Conservation (phyloP, 2,113 vertebrate species). For the Sigmodon hispidus region DNA sequence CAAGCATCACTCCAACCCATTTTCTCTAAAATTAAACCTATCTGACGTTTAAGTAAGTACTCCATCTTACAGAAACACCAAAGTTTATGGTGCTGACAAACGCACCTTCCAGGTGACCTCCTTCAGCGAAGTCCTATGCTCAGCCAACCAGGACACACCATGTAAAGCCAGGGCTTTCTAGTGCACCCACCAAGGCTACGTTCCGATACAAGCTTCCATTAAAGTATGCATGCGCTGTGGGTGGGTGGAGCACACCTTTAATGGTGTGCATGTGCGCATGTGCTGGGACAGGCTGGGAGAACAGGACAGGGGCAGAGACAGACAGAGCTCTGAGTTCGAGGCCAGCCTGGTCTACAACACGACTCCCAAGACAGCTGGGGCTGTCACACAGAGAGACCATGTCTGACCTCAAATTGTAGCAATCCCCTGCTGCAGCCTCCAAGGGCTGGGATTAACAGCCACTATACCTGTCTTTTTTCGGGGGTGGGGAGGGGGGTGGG, state of each 20-base stretch:
- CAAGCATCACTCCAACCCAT: background rate
- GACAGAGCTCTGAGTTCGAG: background rate
- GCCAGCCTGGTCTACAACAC: background rate
- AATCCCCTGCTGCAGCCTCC: background rate
- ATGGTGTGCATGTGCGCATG: background rate
- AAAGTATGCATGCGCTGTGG: background rate
- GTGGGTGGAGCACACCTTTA: background rate
- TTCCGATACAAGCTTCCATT: background rate
- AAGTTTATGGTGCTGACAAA: background rate
- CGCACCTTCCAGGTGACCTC: background rate
- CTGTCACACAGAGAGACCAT: background rate
- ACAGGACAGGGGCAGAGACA: background rate
- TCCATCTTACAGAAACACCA: background rate
- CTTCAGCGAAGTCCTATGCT: background rate
- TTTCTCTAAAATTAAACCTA: background rate
- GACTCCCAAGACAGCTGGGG: background rate
- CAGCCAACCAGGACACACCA: fast-evolving
- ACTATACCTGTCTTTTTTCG: background rate
- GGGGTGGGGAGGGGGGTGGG: too few relatives aligned
- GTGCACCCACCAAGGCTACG: fast-evolving
- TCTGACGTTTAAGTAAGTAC: background rate
- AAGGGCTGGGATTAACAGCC: too few relatives aligned
- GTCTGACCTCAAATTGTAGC: background rate
- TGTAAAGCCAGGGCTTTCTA: background rate
- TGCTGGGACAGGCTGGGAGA: background rate